phyloP scores from a whole-genome alignment of 2,113 vertebrate genomes.

The Tachysurus fulvidraco region DNA sequence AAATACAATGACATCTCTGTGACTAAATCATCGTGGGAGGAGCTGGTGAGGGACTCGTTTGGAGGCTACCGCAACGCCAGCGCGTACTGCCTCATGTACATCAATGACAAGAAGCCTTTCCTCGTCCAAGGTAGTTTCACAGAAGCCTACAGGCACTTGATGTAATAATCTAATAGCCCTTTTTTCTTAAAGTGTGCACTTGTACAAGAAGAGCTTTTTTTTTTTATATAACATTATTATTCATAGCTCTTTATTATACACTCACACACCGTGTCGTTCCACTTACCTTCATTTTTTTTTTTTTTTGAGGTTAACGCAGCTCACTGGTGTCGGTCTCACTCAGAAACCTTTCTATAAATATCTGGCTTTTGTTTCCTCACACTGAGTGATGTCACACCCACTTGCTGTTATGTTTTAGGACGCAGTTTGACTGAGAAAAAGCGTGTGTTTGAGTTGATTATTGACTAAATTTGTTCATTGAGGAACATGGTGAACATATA shows the following conservation, averaged over 20 bases:
- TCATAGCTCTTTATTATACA: neutral
- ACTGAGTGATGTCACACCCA: no score
- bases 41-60: slow-evolving; percentile 94
- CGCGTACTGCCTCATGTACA: slow-evolving; percentile 98
- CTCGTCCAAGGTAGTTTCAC: slow-evolving; percentile 89
- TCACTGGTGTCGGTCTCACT: neutral
- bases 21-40: slow-evolving; percentile 97
- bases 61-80: slow-evolving; percentile 97
- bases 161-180: slow-evolving; percentile 2
- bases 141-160: neutral
- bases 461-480: no score
- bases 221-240: neutral
- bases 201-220: neutral
- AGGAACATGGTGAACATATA: no score
- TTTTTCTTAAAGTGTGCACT: neutral
- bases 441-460: no score
- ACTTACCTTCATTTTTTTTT: neutral
- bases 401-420: neutral
- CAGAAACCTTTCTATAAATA: neutral
- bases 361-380: neutral
- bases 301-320: neutral
- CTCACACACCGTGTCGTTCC: neutral
- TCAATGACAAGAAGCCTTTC: slow-evolving; percentile 94
- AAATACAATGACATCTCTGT: slow-evolving; percentile 98
- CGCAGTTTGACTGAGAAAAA: neutral